Percentiles rank a stretch among this genome's conserved stretches.
phyloP scores from a whole-genome alignment of 2,888 invertebrate species.

The Drosophila flavopinicola region DNA sequence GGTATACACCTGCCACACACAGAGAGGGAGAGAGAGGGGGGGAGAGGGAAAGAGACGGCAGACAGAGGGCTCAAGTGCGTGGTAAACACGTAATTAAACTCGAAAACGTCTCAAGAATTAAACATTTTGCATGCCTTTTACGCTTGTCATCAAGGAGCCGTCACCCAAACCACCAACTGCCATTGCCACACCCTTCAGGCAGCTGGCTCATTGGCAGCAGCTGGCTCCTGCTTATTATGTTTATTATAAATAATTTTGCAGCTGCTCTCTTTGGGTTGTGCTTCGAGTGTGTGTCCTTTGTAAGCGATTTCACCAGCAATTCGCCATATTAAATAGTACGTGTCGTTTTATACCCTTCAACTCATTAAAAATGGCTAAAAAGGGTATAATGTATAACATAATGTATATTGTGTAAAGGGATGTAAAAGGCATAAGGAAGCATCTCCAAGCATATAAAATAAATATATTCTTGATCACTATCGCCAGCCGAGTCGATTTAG shows the following conservation, averaged over 20 bases:
- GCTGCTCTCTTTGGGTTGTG: slow-evolving; percentile 46
- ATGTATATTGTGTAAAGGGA: too few relatives aligned
- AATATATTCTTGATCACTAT: too few relatives aligned
- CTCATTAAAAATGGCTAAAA: too few relatives aligned
- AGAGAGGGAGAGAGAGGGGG: slow-evolving; percentile 12
- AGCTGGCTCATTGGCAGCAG: slow-evolving; percentile 72
- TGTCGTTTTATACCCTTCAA: too few relatives aligned
- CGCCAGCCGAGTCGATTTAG: too few relatives aligned
- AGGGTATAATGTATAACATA: too few relatives aligned
- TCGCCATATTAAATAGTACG: slow-evolving; percentile 2
- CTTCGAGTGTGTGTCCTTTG: slow-evolving; percentile 1
- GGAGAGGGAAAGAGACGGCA: slow-evolving; percentile 7
- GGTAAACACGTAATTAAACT: slow-evolving; percentile 79
- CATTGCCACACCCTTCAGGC: slow-evolving; percentile 34
- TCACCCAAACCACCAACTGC: slow-evolving; percentile 29
- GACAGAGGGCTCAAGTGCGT: slow-evolving; percentile 36
- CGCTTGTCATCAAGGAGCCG: slow-evolving; percentile 59
- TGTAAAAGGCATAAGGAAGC: too few relatives aligned
- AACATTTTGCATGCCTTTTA: slow-evolving; percentile 62
- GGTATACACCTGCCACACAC: slow-evolving; percentile 29
- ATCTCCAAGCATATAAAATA: too few relatives aligned
- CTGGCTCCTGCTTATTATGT: slow-evolving; percentile 69
- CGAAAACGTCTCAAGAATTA: slow-evolving; percentile 70
- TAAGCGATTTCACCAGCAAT: slow-evolving; percentile 32
- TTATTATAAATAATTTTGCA: slow-evolving; percentile 77